phyloP scores from a whole-genome alignment of 2,113 vertebrate species.

The Asarcornis scutulata region DNA sequence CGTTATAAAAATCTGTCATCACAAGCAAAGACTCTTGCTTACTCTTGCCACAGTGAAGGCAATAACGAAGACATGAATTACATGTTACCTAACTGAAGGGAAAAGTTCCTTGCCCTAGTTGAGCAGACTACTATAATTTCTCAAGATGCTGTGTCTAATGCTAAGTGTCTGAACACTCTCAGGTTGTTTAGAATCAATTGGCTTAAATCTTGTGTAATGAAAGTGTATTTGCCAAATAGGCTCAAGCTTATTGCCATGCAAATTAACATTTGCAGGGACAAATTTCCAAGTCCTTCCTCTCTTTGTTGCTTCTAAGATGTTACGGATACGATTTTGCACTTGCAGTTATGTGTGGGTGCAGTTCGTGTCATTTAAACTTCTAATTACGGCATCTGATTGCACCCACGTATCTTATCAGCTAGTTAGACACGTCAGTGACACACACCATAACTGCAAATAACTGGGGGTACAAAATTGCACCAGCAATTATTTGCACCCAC shows the following conservation, averaged over 20 bases:
- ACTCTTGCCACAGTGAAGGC: not conserved
- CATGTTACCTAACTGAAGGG: not conserved
- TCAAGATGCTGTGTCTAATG: slow-evolving; percentile 10
- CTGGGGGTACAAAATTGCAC: slow-evolving; percentile 50
- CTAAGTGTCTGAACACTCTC: slow-evolving; percentile 32
- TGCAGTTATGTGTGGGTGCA: slow-evolving; percentile 61
- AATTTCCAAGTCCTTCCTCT: slow-evolving; percentile 35
- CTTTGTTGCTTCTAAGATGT: slow-evolving; percentile 56
- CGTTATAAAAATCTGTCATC: slow-evolving; percentile 24
- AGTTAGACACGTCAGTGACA: slow-evolving; percentile 59
- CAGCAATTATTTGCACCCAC: slow-evolving; percentile 61
- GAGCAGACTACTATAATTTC: slow-evolving; percentile 45
- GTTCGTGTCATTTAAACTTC: slow-evolving; percentile 68
- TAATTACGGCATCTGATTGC: slow-evolving; percentile 65
- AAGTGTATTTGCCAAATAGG: slow-evolving; percentile 45
- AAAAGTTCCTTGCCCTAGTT: slow-evolving; percentile 49
- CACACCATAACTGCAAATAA: slow-evolving; percentile 49
- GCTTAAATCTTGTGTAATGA: slow-evolving; percentile 54
- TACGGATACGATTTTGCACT: slow-evolving; percentile 52
- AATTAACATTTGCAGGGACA: slow-evolving; percentile 49
- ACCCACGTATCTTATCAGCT: slow-evolving; percentile 61
- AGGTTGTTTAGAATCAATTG: slow-evolving; percentile 55
- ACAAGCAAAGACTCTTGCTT: not conserved
- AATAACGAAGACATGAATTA: not conserved
- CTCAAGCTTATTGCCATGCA: slow-evolving; percentile 42